Evolutionary conservation across 2,888 invertebrate species (phyloP).

Genomic region (Aphrophora alni): DNA sequence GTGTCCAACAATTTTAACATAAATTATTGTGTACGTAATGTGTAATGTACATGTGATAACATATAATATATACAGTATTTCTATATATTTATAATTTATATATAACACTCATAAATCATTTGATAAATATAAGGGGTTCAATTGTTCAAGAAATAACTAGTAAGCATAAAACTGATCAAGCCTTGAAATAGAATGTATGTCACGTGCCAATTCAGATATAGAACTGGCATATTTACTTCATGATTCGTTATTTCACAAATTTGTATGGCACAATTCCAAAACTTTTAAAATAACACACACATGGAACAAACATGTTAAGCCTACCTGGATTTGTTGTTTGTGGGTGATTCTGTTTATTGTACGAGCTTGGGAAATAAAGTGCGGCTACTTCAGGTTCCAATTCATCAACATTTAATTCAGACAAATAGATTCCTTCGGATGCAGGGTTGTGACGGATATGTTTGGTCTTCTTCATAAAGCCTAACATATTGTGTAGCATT

Average conservation of each 20-base stretch:
- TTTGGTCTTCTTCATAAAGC: slow-evolving; percentile 84
- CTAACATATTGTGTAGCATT: slow-evolving; percentile 90
- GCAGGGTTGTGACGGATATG: slow-evolving; percentile 66
- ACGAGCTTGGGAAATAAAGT: slow-evolving; percentile 79
- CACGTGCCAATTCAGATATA: slow-evolving; percentile 23
- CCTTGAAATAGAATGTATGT: no score
- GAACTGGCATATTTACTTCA: neutral
- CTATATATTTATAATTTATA: no score
- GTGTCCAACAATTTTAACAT: no score
- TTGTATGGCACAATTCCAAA: neutral
- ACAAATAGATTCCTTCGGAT: slow-evolving; percentile 87
- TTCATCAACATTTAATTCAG: slow-evolving; percentile 88
- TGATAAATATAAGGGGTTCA: no score
- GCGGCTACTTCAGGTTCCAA: slow-evolving; percentile 92
- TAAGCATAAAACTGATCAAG: no score
- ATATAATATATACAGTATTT: no score
- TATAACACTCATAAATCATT: no score
- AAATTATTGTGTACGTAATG: no score
- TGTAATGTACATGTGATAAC: no score
- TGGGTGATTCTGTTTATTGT: slow-evolving; percentile 52
- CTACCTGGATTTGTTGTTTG: slow-evolving; percentile 37
- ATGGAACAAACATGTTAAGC: neutral
- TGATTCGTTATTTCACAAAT: neutral
- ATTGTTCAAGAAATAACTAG: no score
- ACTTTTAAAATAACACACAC: neutral